phyloP scores from a whole-genome alignment of 1,140 invertebrate genomes.

The Dysdera silvatica region DNA sequence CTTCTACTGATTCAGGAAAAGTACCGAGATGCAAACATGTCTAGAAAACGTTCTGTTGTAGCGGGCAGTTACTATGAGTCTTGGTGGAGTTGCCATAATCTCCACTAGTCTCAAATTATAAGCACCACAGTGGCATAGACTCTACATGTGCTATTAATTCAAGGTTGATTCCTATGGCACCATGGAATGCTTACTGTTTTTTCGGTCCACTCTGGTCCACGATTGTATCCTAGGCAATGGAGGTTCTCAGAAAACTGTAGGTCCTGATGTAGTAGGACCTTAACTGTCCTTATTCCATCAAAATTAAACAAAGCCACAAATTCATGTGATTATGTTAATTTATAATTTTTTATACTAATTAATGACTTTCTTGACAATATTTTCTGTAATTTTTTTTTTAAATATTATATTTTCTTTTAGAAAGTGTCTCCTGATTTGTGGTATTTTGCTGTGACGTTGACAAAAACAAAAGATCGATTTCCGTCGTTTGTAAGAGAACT shows the following conservation, averaged over 20 bases:
- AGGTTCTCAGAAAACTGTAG: background rate
- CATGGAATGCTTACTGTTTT: no score
- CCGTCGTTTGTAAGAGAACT: constrained; percentile 39
- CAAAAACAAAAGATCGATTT: constrained; percentile 40
- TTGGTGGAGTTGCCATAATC: no score
- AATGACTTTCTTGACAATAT: background rate
- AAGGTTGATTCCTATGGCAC: no score
- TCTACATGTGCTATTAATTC: no score
- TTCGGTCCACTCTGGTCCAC: no score
- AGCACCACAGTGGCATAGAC: no score
- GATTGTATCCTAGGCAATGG: background rate
- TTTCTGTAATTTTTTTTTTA: background rate
- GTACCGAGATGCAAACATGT: no score
- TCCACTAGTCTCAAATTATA: no score
- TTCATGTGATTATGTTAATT: background rate
- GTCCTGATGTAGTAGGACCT: background rate
- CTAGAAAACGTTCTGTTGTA: no score
- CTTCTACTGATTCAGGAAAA: no score
- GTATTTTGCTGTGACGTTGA: constrained; percentile 43
- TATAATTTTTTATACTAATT: background rate
- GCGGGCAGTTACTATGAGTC: no score
- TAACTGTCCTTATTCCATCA: background rate
- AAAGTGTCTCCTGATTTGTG: constrained; percentile 43
- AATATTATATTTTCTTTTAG: constrained; percentile 34
- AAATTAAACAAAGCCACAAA: background rate